A percentile compares a stretch with the other conserved stretches of the same genome.
Evolutionary conservation across 2,797 vertebrate genomes (phyloP).

Genomic region (Tinamus major): DNA sequence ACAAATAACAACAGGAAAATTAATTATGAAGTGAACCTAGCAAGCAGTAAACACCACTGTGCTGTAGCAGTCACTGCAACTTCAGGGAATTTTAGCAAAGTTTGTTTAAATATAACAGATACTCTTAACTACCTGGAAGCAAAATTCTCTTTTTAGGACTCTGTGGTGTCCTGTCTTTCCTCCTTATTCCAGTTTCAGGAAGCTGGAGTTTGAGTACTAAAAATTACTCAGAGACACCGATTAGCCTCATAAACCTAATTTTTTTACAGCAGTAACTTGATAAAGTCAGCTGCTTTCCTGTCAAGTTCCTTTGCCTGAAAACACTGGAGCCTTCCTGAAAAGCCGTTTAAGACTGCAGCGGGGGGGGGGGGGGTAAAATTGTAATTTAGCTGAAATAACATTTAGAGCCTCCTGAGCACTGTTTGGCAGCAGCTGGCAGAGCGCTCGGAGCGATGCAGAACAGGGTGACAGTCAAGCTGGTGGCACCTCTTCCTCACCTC

Average conservation of each 20-base stretch:
- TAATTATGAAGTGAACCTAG: neutral
- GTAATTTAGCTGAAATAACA: neutral
- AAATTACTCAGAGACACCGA: neutral
- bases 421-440: neutral
- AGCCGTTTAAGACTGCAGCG: neutral
- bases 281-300: no score
- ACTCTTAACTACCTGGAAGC: no score
- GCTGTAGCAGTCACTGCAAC: neutral
- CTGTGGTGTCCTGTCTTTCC: neutral
- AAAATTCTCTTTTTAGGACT: neutral
- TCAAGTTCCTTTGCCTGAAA: neutral
- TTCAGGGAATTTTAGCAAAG: no score
- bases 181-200: neutral
- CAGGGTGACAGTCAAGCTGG: rapidly evolving
- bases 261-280: neutral
- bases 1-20: neutral
- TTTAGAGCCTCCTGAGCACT: neutral
- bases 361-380: neutral
- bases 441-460: neutral
- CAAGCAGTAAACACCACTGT: neutral
- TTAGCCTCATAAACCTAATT: neutral
- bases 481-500: neutral
- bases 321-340: neutral
- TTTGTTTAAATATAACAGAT: no score
- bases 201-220: neutral